phyloP scores from a whole-genome alignment of 2,113 vertebrate species.

The Charina bottae region DNA sequence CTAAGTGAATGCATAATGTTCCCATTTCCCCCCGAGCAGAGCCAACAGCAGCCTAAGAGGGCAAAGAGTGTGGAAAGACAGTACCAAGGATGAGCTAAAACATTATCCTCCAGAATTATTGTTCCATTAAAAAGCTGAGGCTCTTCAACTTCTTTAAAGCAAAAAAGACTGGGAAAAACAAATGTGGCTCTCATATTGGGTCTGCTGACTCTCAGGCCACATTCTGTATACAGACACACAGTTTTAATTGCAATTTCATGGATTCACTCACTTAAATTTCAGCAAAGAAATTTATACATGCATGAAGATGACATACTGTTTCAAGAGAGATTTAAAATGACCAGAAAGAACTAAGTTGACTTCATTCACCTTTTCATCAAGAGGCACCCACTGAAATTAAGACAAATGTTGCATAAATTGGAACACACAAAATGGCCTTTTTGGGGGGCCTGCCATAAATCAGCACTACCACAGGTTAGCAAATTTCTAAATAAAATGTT shows the following conservation, averaged over 20 bases:
- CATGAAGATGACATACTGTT: background rate
- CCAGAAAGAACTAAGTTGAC: background rate
- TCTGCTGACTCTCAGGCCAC: background rate
- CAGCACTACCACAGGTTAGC: background rate
- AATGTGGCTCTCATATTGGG: background rate
- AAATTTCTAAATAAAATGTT: background rate
- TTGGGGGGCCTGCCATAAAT: background rate
- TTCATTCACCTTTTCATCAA: background rate
- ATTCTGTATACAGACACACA: background rate
- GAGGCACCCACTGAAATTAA: background rate
- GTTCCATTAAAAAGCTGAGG: background rate
- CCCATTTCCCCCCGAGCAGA: background rate
- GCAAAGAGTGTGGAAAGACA: background rate
- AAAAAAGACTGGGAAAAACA: background rate
- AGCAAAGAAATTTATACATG: background rate
- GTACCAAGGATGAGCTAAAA: background rate
- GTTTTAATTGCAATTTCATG: background rate
- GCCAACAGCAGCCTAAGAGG: background rate
- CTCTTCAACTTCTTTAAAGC: background rate
- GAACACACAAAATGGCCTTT: background rate
- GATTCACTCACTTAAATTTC: background rate
- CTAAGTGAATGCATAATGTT: background rate
- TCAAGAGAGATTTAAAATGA: background rate
- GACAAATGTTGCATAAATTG: background rate
- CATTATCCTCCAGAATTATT: background rate